Evolutionary conservation across 2,888 invertebrate genomes (phyloP), one percentile per base, ranked within the genome.

Genomic region (Drosophila basisetae): DNA sequence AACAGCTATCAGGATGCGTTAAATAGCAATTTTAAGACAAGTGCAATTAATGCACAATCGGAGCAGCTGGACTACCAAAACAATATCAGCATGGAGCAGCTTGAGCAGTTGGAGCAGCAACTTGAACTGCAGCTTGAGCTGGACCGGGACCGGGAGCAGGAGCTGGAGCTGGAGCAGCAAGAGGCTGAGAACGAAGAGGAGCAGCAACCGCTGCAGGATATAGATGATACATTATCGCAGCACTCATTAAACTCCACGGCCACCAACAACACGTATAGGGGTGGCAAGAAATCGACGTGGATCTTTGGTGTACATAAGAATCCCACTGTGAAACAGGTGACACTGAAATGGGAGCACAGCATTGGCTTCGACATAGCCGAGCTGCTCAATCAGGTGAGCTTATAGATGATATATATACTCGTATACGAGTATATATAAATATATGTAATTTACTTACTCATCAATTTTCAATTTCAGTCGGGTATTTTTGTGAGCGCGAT

Each of bases 221-320:
- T 85, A 60, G 85, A 86, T 61, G 85, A 86, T 52, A 80, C 66
- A 18, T 53, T 74, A 54, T 76, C 78, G 5, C 82, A 84, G 70
- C 69, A 89, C 54, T 87, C 91, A 6, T 2, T 87, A 2, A 91
- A 87, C 64, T 82, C 90, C 4, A 89, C 87, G 41, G 77, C 78
- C 53, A 80, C 76, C 18, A 82, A 80, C 53, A 79, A 73, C 18
- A 91, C 86, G 41, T 77, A 75, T 53, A 78, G 66, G 43, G 70
- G 56, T 56, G 56, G 72, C 13, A 82, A 82, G n/a, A 91, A 88
- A 55, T 89, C 87, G 25, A 86, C 91, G 18, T 93, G 93, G 93
- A 84, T 93, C 16, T 93, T 93, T 80, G 93, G 93, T 2, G 83
- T 89, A 0, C 93, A 93, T 76, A 93, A 91, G 78, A 93, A 93